Evolutionary conservation across 2,797 vertebrate species (phyloP), one percentile per base, ranked within the genome.

Genomic region (Microtus agrestis): DNA sequence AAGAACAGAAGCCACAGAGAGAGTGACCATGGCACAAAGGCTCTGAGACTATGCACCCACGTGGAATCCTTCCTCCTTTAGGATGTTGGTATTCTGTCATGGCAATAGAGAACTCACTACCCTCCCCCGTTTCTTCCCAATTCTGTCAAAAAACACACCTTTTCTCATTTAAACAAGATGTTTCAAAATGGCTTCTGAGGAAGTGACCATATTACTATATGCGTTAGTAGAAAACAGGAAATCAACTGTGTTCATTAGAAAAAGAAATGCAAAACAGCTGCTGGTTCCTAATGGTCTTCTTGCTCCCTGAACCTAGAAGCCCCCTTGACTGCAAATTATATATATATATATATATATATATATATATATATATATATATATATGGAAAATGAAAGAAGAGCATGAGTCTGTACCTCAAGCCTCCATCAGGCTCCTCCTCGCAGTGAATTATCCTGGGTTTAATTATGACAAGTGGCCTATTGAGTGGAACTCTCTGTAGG

Each of bases 181-280:
- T 37, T 65, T 96, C 74, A 59, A 85, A 92, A 71, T n/a, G 27
- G 56, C 43, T 95, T 97, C 92, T 48, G 84, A 71, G 37, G 56
- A 19, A 95, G 43, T 82, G 63, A n/a, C 25, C 51, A 29, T 80
- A n/a, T 84, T 80, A 80, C 91, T 67, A 40, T 31, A 59, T 54
- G 34, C 6, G 56, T 21, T 78, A 84, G 21, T 56, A 91, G 77
- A 74, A 91, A 92, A 85, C 23, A 95, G n/a, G 76, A 94, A 87
- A 71, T 93, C 85, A 84, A 40, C 31, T 73, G 37, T 6, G 67
- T 65, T 91, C n/a, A 43, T 19, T 93, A 74, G 15, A 92, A 94
- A 89, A 59, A 77, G 91, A 87, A 48, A 93, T 29, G 54, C 5
- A 43, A 91, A 91, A 74, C 19, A 85, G 81, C 1, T 51, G 43